These are phyloP conservation scores for Merluccius polli DNA, from an alignment of 2,797 vertebrate genomes.

Conservation along the genomic window DNA sequence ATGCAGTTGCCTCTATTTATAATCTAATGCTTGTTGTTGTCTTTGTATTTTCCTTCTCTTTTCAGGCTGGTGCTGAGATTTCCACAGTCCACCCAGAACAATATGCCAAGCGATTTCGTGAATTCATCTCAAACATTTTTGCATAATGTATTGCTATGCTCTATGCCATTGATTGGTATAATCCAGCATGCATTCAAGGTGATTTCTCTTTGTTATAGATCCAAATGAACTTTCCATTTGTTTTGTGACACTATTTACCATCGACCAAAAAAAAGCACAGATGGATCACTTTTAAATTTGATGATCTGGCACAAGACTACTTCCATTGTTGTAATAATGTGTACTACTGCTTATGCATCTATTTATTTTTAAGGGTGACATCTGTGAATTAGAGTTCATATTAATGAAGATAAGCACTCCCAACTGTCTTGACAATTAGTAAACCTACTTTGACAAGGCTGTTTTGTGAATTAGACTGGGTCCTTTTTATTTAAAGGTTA, in stretches of 20 bases:
- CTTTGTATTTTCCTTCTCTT: neutral
- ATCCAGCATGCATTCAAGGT: slow-evolving; percentile 6
- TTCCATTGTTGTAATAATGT: slow-evolving; percentile 49
- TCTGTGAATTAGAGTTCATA: slow-evolving; percentile 40
- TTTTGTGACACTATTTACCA: slow-evolving; percentile 4
- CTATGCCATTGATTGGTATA: slow-evolving; percentile 18
- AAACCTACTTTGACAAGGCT: slow-evolving; percentile 33
- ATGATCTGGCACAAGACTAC: slow-evolving; percentile 36
- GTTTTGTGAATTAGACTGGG: slow-evolving; percentile 19
- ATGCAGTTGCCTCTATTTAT: neutral
- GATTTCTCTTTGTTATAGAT: slow-evolving; percentile 15
- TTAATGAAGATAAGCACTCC: slow-evolving; percentile 36
- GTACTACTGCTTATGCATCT: slow-evolving; percentile 58
- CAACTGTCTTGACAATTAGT: slow-evolving; percentile 6
- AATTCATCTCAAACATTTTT: slow-evolving; percentile 92
- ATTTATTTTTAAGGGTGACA: slow-evolving; percentile 65
- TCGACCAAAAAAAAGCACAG: slow-evolving; percentile 41
- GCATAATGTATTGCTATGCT: slow-evolving; percentile 63
- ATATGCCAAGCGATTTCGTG: slow-evolving; percentile 91
- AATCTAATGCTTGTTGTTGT: neutral
- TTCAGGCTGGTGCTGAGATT: slow-evolving; percentile 86
- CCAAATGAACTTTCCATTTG: slow-evolving; percentile 5
- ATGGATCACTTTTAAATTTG: slow-evolving; percentile 18
- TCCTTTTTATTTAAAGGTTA: slow-evolving; percentile 15
- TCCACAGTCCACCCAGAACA: slow-evolving; percentile 93